A percentile compares a stretch with the other conserved stretches of the same genome.
Evolutionary conservation across 2,113 vertebrate genomes (phyloP).

Genomic region (Arenaria interpres): DNA sequence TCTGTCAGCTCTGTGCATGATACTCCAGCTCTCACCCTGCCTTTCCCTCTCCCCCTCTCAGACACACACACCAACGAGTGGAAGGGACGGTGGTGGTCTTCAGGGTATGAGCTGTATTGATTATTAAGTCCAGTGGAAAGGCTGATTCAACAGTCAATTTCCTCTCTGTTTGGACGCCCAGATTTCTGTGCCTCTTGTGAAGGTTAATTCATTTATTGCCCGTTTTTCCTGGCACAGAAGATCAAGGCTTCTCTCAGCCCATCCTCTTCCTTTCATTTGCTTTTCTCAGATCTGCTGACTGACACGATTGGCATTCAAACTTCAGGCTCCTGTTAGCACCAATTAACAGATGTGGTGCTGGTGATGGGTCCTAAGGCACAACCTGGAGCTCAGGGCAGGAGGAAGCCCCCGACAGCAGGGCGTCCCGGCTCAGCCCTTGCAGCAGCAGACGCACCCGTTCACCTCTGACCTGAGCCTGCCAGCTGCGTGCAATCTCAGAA

Average conservation of each 20-base stretch:
- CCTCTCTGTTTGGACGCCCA: not conserved
- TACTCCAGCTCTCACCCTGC: not conserved
- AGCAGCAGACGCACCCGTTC: not conserved
- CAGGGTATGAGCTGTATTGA: not conserved
- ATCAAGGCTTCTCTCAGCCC: not conserved
- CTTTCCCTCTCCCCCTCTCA: not conserved
- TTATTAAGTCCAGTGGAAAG: not conserved
- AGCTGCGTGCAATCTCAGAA: not conserved
- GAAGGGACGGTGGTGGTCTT: not conserved
- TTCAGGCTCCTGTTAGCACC: not conserved
- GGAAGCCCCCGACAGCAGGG: rapidly evolving
- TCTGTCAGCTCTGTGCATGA: not conserved
- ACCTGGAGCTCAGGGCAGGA: not conserved
- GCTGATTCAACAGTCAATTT: not conserved
- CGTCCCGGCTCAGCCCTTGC: not conserved
- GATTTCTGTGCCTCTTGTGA: not conserved
- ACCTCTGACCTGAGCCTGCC: not conserved
- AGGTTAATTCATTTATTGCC: not conserved
- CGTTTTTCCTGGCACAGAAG: not conserved
- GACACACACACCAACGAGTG: rapidly evolving
- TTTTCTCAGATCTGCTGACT: not conserved
- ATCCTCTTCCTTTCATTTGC: not conserved
- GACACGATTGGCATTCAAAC: not conserved
- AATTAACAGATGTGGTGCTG: not conserved
- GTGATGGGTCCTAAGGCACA: not conserved